Evolutionary conservation across 2,888 invertebrate species (phyloP).

Genomic region (Brenthis ino): DNA sequence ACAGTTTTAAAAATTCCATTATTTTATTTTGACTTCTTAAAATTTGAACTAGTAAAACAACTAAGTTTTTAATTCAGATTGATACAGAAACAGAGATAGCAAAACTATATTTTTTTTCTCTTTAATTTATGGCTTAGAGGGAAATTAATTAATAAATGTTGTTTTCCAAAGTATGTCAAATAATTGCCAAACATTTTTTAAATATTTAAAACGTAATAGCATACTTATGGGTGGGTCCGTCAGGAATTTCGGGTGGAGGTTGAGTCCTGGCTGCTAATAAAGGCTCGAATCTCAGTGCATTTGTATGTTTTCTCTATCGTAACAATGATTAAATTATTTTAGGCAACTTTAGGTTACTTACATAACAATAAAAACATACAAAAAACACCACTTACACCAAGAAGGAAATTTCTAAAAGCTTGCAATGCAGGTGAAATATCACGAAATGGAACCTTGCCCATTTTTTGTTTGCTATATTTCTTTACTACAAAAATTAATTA

Average conservation of each 20-base stretch:
- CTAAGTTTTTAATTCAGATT: no score
- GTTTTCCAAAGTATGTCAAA: no score
- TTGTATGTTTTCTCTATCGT: constrained; percentile 82
- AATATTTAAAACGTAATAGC: constrained; percentile 29
- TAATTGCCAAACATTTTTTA: no score
- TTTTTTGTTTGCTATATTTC: constrained; percentile 44
- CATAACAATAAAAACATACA: constrained; percentile 29
- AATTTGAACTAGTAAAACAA: no score
- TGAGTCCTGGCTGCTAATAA: constrained; percentile 88
- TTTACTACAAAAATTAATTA: no score
- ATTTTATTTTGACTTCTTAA: no score
- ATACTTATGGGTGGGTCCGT: constrained; percentile 88
- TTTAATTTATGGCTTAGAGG: no score
- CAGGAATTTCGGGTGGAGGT: constrained; percentile 90
- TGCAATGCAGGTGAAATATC: constrained; percentile 86
- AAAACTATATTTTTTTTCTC: no score
- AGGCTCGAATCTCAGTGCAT: constrained; percentile 86
- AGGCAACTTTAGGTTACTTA: constrained; percentile 37
- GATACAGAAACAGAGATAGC: no score
- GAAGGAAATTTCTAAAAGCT: constrained; percentile 83
- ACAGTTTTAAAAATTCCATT: no score
- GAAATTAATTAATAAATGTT: no score
- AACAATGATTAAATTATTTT: constrained; percentile 44
- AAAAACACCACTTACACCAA: constrained; percentile 80
- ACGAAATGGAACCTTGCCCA: constrained; percentile 79